Base-by-base conservation (phyloP, 2,113 vertebrate genomes). In the Micromys minutus region DNA sequence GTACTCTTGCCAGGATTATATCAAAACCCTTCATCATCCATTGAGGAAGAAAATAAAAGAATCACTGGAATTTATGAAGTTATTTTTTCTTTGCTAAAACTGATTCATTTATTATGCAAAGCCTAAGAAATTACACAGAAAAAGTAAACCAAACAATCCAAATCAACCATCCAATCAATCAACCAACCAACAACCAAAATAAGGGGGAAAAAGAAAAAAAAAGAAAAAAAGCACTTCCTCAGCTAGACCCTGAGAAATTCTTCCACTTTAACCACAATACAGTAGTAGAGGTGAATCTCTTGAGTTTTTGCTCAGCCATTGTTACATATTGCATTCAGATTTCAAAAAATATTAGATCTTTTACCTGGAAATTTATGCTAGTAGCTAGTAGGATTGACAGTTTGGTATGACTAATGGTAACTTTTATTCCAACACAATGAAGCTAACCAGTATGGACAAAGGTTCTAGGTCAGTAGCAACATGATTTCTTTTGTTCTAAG, bases 401-500 rank as follows among this genome's bases (percentile, higher is more conserved):
- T 47, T 57, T 19, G 52, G 36, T 39, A 24, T 36, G 2, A 39
- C 7, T 57, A 2, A 13, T 80, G 19, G 77, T 57, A n/a, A 57
- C 36, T 57, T 57, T 39, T 81, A 52, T 24, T 57, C 47, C 52
- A 57, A 15, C 5, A 24, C 36, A 2, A 12, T 57, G 34, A 24
- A n/a, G 34, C 50, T 55, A n/a, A 77, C 16, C 17, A 36, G 7
- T 79, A 12, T 13, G 0, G 19, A 4, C 13, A 57, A n/a, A 57
- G 5, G 17, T 24, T n/a, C 5, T 24, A 13, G 12, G 36, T 15
- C 11, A 26, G 11, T 15, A 26, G 1, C 11, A 26, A 2, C 21
- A 57, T 39, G 36, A 22, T 57, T 57, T 80, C 36, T 36, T 52
- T 24, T 57, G 2, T 15, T 57, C 34, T 80, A 24, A 12, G 21